phyloP scores from a whole-genome alignment of 2,888 invertebrate species.

The Macroteleia sp. region DNA sequence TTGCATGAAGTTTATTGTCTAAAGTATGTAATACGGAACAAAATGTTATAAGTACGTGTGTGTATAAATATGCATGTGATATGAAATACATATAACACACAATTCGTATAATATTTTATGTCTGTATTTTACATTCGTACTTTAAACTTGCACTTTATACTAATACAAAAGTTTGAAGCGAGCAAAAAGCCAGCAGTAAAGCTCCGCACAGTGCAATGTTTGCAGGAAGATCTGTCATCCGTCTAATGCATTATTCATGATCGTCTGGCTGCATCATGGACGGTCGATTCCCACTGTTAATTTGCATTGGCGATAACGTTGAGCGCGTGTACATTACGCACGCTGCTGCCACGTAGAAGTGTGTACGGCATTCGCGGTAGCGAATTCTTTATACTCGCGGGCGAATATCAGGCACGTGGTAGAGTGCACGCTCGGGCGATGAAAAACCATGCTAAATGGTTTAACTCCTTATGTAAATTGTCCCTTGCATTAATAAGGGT shows the following conservation, averaged over 20 bases:
- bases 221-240: conserved; percentile 71
- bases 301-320: conserved; percentile 74
- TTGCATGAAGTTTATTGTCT: too few relatives aligned
- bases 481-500: conserved; percentile 23
- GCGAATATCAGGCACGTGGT: conserved; percentile 55
- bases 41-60: too few relatives aligned
- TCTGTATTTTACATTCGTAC: neutral
- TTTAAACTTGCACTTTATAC: neutral
- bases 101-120: too few relatives aligned
- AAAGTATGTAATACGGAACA: too few relatives aligned
- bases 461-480: conserved; percentile 46
- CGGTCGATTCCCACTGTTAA: conserved; percentile 75
- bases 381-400: conserved; percentile 15
- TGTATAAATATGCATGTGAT: too few relatives aligned
- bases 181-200: neutral
- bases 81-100: too few relatives aligned
- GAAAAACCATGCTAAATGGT: conserved; percentile 42
- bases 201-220: conserved; percentile 27
- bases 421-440: conserved; percentile 18
- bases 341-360: conserved; percentile 49
- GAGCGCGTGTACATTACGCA: conserved; percentile 60
- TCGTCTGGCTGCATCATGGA: conserved; percentile 71
- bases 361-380: conserved; percentile 47
- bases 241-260: conserved; percentile 74
- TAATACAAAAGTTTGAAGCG: neutral